Evolutionary conservation across 2,113 vertebrate species (phyloP).

Genomic region (Aptenodytes patagonicus): DNA sequence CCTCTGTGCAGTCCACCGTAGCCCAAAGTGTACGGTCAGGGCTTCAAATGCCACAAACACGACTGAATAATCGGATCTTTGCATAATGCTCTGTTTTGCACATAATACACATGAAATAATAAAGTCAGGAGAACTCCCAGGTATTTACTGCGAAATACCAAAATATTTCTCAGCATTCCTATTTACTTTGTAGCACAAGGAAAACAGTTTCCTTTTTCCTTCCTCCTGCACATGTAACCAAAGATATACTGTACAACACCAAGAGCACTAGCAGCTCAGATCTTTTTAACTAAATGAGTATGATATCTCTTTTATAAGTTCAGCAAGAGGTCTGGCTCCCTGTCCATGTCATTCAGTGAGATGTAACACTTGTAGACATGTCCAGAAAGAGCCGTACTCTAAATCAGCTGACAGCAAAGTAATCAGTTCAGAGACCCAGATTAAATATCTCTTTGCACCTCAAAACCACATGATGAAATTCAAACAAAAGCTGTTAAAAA

Average conservation of each 20-base stretch:
- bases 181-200: not conserved
- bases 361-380: not conserved
- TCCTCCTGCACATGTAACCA: not conserved
- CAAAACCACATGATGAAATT: not conserved
- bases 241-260: accelerated
- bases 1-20: not conserved
- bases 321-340: slow-evolving; percentile 19
- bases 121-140: not conserved
- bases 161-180: not conserved
- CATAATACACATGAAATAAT: not conserved
- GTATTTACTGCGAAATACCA: not conserved
- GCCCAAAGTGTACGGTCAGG: accelerated
- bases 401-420: not conserved
- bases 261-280: not conserved
- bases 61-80: not conserved
- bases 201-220: not conserved
- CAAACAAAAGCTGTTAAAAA: slow-evolving; percentile 46
- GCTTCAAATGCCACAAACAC: not conserved
- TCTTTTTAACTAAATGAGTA: not conserved
- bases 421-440: not conserved
- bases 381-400: not conserved
- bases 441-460: not conserved
- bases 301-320: not conserved
- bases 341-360: not conserved
- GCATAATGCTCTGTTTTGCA: not conserved